A percentile compares a stretch with the other conserved stretches of the same genome.
These are phyloP conservation scores for Myathropa florea DNA, from an alignment of 2,888 invertebrate genomes.

Conservation along the genomic window DNA sequence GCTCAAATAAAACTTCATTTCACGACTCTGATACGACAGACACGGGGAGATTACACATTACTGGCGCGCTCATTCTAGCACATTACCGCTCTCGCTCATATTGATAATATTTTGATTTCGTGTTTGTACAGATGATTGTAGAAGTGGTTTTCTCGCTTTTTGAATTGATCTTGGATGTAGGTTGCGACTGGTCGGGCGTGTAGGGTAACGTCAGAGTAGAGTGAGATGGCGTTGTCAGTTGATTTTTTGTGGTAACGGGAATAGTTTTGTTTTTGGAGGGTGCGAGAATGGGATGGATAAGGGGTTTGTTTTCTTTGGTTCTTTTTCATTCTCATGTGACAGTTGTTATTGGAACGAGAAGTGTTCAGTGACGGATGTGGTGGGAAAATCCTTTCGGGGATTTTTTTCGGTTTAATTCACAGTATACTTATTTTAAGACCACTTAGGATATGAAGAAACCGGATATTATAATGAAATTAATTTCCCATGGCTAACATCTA, in stretches of 20 bases:
- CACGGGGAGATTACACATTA: slow-evolving; percentile 61
- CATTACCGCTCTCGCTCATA: slow-evolving; percentile 48
- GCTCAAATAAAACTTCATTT: slow-evolving; percentile 44
- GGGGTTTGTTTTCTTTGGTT: slow-evolving; percentile 54
- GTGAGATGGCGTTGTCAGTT: neutral
- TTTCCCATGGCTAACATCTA: too few relatives aligned
- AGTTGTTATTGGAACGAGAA: slow-evolving; percentile 9
- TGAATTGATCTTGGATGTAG: neutral
- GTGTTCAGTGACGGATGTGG: slow-evolving; percentile 28
- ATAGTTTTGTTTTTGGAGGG: slow-evolving; percentile 9
- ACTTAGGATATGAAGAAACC: too few relatives aligned
- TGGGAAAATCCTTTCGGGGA: neutral
- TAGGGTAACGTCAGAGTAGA: neutral
- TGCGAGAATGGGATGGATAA: neutral
- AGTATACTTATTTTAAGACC: too few relatives aligned
- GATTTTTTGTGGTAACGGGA: neutral
- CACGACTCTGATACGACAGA: slow-evolving; percentile 54
- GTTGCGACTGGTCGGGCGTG: neutral
- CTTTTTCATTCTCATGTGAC: slow-evolving; percentile 30
- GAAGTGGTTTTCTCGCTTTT: slow-evolving; percentile 13
- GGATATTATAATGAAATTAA: neutral
- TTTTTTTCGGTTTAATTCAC: neutral
- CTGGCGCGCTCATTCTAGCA: slow-evolving; percentile 58
- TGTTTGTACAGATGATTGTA: neutral
- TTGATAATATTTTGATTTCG: slow-evolving; percentile 63